phyloP scores from a whole-genome alignment of 1,140 invertebrate genomes.

The Diorhabda carinulata region DNA sequence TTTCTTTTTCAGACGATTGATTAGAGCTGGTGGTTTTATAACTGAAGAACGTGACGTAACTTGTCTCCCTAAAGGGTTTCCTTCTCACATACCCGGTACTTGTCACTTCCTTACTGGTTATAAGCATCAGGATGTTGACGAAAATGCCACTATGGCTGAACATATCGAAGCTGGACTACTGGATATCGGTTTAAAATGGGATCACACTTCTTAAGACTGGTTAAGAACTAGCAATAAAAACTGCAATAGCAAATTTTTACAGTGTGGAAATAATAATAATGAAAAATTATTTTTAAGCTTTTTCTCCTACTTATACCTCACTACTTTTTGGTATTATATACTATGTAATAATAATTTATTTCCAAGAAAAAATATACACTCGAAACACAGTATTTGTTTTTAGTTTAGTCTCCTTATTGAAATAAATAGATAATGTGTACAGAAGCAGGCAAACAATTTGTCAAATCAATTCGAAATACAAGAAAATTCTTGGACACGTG shows the following conservation, averaged over 20 bases:
- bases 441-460: no score
- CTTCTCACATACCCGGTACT: conserved; percentile 69
- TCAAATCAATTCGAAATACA: no score
- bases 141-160: conserved; percentile 55
- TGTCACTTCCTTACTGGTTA: conserved; percentile 84
- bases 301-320: background rate
- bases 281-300: background rate
- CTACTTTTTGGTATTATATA: background rate
- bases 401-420: background rate
- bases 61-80: conserved; percentile 82
- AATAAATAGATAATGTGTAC: background rate
- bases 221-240: conserved; percentile 23
- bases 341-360: background rate
- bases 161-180: conserved; percentile 59
- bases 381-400: background rate
- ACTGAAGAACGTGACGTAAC: conserved; percentile 72
- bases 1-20: conserved; percentile 61
- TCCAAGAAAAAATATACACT: conserved; percentile 3
- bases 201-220: conserved; percentile 26
- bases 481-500: no score
- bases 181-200: conserved; percentile 39
- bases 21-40: conserved; percentile 68
- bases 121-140: conserved; percentile 63
- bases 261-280: background rate
- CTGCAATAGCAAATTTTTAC: conserved; percentile 1